phyloP scores from a whole-genome alignment of 2,888 invertebrate genomes.

The Frankliniella intonsa region DNA sequence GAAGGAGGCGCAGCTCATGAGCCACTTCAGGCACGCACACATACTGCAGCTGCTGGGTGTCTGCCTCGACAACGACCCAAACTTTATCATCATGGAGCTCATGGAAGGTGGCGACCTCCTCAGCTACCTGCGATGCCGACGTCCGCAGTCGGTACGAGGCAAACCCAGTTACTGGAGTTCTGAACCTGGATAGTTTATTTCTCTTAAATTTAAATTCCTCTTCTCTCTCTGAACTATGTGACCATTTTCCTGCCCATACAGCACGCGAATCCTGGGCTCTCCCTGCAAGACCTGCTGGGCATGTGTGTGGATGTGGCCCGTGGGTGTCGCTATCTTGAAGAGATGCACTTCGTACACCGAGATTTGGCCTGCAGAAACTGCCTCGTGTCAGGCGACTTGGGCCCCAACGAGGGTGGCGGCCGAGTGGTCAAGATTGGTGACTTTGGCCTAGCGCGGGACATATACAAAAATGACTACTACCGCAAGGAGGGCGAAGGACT shows the following conservation, averaged over 20 bases:
- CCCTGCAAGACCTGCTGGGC: constrained; percentile 75
- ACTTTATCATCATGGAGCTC: constrained; percentile 91
- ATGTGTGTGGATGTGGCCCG: constrained; percentile 95
- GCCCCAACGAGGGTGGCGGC: constrained; percentile 51
- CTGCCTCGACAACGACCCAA: constrained; percentile 88
- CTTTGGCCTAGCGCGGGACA: constrained; percentile 93
- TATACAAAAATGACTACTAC: constrained; percentile 97
- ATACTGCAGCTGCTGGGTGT: constrained; percentile 90
- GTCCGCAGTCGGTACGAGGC: constrained; percentile 50
- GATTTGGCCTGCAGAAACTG: constrained; percentile 96
- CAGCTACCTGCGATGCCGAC: constrained; percentile 78
- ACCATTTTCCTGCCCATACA: not conserved
- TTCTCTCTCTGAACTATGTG: not conserved
- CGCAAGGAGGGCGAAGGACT: constrained; percentile 88
- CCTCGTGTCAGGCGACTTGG: constrained; percentile 69
- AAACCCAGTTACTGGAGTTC: too few species aligned
- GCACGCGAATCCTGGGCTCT: constrained; percentile 48
- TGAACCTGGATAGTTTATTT: too few species aligned
- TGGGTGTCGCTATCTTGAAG: constrained; percentile 93
- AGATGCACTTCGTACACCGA: constrained; percentile 94
- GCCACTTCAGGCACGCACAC: constrained; percentile 94
- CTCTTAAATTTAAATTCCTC: not conserved
- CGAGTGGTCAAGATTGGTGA: constrained; percentile 95
- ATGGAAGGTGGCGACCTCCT: constrained; percentile 97
- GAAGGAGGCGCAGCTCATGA: constrained; percentile 96